These are phyloP conservation scores for Thunnus albacares DNA, from an alignment of 2,797 vertebrate genomes.

Conservation along the genomic window DNA sequence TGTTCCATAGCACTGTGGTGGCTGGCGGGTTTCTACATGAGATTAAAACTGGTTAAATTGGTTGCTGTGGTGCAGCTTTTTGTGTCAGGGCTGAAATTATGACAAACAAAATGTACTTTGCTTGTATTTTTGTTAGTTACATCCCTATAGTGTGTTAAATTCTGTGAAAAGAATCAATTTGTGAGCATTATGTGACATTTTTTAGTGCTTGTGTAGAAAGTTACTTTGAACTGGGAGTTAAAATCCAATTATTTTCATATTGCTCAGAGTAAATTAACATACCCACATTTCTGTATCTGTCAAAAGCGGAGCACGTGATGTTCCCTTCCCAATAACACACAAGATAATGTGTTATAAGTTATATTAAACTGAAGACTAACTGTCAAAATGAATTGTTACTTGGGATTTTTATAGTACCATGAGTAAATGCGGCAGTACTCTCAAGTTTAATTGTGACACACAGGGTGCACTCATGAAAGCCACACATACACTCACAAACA, in stretches of 20 bases:
- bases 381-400: background rate
- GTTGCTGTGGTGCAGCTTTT: constrained; percentile 20
- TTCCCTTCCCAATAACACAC: constrained; percentile 5
- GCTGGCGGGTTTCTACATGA: constrained; percentile 32
- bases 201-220: constrained; percentile 4
- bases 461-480: background rate
- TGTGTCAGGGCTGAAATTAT: constrained; percentile 26
- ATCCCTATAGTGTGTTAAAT: background rate
- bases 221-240: constrained; percentile 15
- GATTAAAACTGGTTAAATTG: constrained; percentile 43
- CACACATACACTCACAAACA: background rate
- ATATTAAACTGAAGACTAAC: constrained; percentile 4
- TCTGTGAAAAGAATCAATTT: background rate
- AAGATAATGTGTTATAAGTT: constrained; percentile 4
- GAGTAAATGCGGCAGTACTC: background rate
- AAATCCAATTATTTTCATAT: constrained; percentile 28
- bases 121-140: background rate
- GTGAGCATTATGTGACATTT: background rate
- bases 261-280: constrained; percentile 17
- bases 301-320: constrained; percentile 11
- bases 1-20: constrained; percentile 24
- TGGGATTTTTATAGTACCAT: background rate
- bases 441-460: background rate
- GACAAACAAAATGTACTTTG: background rate
- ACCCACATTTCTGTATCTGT: constrained; percentile 12